Conservation (phyloP, 92 coral and sea anemone genomes). For the Epizoanthus stellaris region DNA sequence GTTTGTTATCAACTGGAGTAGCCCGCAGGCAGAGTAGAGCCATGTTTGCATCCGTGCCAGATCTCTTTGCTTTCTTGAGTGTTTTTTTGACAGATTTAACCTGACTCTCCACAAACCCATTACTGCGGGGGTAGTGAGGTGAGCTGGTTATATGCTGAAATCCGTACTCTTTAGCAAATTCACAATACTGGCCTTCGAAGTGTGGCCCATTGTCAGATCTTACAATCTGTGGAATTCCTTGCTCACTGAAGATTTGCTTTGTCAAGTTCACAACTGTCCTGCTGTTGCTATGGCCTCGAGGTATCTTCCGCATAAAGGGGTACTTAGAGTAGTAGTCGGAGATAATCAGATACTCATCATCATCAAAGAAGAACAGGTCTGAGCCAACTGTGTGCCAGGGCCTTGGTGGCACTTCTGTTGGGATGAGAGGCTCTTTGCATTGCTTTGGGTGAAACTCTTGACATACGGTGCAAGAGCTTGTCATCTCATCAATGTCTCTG, state of each 20-base stretch:
- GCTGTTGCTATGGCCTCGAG: slow-evolving; percentile 61
- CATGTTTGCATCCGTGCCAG: slow-evolving; percentile 7
- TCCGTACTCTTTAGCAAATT: slow-evolving; percentile 59
- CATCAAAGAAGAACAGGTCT: slow-evolving; percentile 52
- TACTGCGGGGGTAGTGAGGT: slow-evolving; percentile 59
- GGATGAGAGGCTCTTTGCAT: slow-evolving; percentile 60
- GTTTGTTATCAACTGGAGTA: slow-evolving; percentile 17
- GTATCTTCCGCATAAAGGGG: slow-evolving; percentile 70
- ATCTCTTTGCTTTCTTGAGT: slow-evolving; percentile 32
- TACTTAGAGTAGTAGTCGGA: slow-evolving; percentile 63
- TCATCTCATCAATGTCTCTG: slow-evolving; percentile 63
- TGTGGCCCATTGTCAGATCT: slow-evolving; percentile 74
- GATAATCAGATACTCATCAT: slow-evolving; percentile 42
- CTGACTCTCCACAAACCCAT: slow-evolving; percentile 69
- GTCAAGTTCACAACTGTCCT: slow-evolving; percentile 53
- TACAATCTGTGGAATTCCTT: slow-evolving; percentile 55
- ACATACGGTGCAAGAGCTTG: slow-evolving; percentile 35
- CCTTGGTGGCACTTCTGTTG: slow-evolving; percentile 67
- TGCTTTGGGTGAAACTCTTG: slow-evolving; percentile 55
- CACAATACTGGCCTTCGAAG: slow-evolving; percentile 45
- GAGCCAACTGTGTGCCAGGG: slow-evolving; percentile 60
- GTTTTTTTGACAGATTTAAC: slow-evolving; percentile 45
- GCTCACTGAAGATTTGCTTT: slow-evolving; percentile 69
- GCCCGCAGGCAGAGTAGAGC: slow-evolving; percentile 30
- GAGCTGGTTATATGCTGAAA: slow-evolving; percentile 68